Conservation (phyloP, 64 coral and sea anemone species). For the Platygyra sinensis region DNA sequence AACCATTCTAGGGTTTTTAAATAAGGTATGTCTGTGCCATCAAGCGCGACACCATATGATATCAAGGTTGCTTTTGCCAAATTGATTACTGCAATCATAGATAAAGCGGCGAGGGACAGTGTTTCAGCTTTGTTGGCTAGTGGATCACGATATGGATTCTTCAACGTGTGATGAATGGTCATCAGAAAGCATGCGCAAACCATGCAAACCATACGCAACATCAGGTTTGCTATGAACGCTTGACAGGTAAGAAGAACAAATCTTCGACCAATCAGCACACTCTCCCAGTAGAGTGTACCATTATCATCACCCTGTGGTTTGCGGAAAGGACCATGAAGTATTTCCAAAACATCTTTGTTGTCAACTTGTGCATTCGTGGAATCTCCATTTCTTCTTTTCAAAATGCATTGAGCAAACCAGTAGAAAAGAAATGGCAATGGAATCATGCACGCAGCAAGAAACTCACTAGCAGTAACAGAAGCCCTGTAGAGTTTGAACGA, state of each 20-base stretch:
- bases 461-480: slow-evolving; percentile 37
- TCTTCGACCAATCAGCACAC: slow-evolving; percentile 74
- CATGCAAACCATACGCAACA: slow-evolving; percentile 57
- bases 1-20: not conserved
- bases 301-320: not conserved
- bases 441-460: slow-evolving; percentile 64
- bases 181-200: not conserved
- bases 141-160: slow-evolving; percentile 6
- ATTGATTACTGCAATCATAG: slow-evolving; percentile 21
- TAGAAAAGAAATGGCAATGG: slow-evolving; percentile 67
- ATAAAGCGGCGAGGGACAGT: not conserved
- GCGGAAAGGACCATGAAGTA: slow-evolving; percentile 67
- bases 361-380: not conserved
- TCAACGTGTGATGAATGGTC: not conserved
- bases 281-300: slow-evolving; percentile 83
- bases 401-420: slow-evolving; percentile 19
- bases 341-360: slow-evolving; percentile 49
- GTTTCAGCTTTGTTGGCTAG: slow-evolving; percentile 17
- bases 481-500: not conserved
- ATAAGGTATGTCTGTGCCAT: not conserved
- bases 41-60: not conserved
- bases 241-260: slow-evolving; percentile 44
- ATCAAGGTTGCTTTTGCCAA: slow-evolving; percentile 22
- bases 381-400: not conserved
- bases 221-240: slow-evolving; percentile 58